Base-by-base conservation (phyloP, 2,888 invertebrate species). In the Archaeoteleia sp. region DNA sequence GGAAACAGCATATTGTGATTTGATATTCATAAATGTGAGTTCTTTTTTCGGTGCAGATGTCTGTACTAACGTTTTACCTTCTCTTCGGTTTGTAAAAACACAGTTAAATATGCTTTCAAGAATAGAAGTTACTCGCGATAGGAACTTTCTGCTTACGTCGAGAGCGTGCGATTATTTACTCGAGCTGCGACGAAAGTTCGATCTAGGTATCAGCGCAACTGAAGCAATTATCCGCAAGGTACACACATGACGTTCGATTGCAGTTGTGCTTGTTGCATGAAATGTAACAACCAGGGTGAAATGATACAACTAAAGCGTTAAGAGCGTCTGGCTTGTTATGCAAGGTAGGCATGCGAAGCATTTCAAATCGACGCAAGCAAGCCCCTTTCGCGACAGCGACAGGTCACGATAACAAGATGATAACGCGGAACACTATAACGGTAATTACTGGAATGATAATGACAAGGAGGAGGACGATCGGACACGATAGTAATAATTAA, bases 381-480 rank as follows among this genome's bases (percentile, higher is more conserved):
- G 53, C 55, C 55, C 51, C 55, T 61, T 35, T 48, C 58, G 46
- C 57, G 55, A 66, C 57, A 43, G 34, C 63, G 72, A 79, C 74
- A 74, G 74, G 48, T 70, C 53, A 46, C 71, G 81, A 79, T 80
- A 81, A 79, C 78, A 77, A 78, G 78, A 80, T 77, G 81, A 81
- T 81, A 81, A 78, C 77, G 77, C 74, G 74, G 76, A 78, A 78
- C 78, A 78, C 78, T 80, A 78, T 72, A 74, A 76, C 73, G 79
- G 78, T 82, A 82, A 83, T 82, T 82, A 82, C 78, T 74, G 73
- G 76, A 80, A 82, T 82, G 79, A 82, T 83, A 82, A 81, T 81
- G 79, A 82, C 76, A 75, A 76, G 70, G 71, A 62, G 58, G 70
- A 72, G 73, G 76, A 75, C 73, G 79, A 76, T 76, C 76, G 71